Conservation (phyloP, 2,797 vertebrate genomes). For the Mus minutoides region DNA sequence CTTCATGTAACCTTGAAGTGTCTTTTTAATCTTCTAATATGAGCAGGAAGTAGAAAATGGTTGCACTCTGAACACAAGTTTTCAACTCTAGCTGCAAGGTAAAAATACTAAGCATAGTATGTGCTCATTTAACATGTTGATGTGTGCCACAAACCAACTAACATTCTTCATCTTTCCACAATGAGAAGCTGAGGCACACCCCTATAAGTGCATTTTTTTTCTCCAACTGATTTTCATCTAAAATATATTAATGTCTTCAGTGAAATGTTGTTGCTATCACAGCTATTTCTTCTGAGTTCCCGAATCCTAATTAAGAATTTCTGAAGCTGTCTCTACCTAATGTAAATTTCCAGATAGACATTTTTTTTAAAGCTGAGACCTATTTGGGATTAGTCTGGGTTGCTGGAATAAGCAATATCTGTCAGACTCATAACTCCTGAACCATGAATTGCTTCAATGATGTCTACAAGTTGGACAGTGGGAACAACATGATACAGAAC, state of each 20-base stretch:
- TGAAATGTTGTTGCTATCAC: background rate
- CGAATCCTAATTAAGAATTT: background rate
- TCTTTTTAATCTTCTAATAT: background rate
- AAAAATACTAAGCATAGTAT: slow-evolving; percentile 22
- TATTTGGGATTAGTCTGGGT: background rate
- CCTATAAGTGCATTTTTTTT: background rate
- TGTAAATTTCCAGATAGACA: slow-evolving; percentile 22
- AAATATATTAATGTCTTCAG: background rate
- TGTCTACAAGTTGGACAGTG: background rate
- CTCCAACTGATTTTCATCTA: background rate
- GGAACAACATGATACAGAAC: background rate
- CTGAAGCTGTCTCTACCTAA: slow-evolving; percentile 19
- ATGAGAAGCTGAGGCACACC: background rate
- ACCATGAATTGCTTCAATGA: background rate
- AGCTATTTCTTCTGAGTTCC: slow-evolving; percentile 5
- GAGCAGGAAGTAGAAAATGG: background rate
- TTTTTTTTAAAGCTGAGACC: background rate
- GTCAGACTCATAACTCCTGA: background rate
- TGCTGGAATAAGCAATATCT: slow-evolving; percentile 13
- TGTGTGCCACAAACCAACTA: background rate
- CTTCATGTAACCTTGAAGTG: slow-evolving; percentile 11
- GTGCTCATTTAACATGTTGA: background rate
- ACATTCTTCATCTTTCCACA: background rate
- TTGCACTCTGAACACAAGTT: background rate
- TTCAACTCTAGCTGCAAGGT: background rate